These are phyloP conservation scores for Novumbra hubbsi DNA, from an alignment of 2,797 vertebrate species.

Conservation along the genomic window DNA sequence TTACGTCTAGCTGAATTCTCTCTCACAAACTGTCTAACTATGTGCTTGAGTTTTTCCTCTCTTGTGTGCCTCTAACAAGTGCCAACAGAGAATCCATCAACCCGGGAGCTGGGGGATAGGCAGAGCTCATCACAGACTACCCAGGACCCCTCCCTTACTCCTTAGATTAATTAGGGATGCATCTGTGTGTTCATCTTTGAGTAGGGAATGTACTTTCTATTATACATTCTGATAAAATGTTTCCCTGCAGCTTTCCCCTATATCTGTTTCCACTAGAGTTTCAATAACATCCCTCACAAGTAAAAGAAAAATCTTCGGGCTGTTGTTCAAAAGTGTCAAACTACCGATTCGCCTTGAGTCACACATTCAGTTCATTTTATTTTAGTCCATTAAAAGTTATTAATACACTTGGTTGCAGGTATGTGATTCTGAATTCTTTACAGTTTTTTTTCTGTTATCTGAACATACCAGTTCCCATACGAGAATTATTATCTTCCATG, in stretches of 20 bases:
- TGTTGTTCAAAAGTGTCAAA: neutral
- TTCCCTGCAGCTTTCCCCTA: neutral
- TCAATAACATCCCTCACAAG: neutral
- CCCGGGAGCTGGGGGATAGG: neutral
- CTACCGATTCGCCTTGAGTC: neutral
- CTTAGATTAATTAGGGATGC: neutral
- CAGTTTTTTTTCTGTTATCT: constrained; percentile 21
- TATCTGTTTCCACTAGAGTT: neutral
- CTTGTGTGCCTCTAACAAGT: neutral
- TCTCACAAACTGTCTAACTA: constrained; percentile 22
- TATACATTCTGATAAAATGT: neutral
- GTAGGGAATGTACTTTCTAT: constrained; percentile 5
- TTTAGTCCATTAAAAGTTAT: neutral
- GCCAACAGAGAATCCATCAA: neutral
- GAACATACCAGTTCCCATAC: neutral
- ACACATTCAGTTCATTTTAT: neutral
- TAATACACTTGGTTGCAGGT: neutral
- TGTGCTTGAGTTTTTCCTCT: constrained; percentile 16
- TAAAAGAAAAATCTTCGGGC: neutral
- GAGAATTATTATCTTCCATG: neutral
- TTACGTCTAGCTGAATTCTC: constrained; percentile 28
- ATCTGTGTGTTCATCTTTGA: constrained; percentile 1
- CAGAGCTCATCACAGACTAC: neutral
- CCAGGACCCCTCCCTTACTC: neutral
- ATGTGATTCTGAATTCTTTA: neutral